Percentiles rank a stretch among this genome's conserved stretches.
phyloP scores from a whole-genome alignment of 2,797 vertebrate genomes.

The Tauraco hartlaubi region DNA sequence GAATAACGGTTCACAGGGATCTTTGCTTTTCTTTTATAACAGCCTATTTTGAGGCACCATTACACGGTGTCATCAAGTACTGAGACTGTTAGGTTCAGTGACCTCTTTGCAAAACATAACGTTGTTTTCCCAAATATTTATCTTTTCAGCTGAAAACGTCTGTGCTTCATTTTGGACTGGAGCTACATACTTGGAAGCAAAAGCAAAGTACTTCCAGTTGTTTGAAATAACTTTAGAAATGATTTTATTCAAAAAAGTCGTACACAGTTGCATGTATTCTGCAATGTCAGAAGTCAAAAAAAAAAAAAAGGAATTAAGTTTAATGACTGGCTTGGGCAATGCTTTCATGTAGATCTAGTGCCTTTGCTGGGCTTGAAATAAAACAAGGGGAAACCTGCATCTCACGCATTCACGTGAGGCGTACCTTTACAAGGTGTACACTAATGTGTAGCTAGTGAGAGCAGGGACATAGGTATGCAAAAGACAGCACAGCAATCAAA shows the following conservation, averaged over 20 bases:
- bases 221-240: constrained; percentile 22
- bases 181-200: constrained; percentile 1
- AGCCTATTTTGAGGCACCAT: background rate
- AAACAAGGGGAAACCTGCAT: background rate
- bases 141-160: background rate
- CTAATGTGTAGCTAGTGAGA: background rate
- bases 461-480: accelerated
- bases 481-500: background rate
- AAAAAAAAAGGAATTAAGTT: background rate
- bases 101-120: background rate
- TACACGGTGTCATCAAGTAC: background rate
- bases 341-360: background rate
- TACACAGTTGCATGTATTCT: background rate
- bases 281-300: background rate
- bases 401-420: background rate
- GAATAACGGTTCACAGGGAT: accelerated
- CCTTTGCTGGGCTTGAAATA: background rate
- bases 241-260: background rate
- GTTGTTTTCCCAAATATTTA: constrained; percentile 36
- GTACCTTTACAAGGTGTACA: background rate
- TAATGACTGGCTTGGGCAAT: background rate
- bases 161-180: background rate
- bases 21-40: background rate
- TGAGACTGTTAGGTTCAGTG: background rate
- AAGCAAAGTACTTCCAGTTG: constrained; percentile 35